phyloP scores from a whole-genome alignment of 2,113 vertebrate species.

The Uria lomvia region DNA sequence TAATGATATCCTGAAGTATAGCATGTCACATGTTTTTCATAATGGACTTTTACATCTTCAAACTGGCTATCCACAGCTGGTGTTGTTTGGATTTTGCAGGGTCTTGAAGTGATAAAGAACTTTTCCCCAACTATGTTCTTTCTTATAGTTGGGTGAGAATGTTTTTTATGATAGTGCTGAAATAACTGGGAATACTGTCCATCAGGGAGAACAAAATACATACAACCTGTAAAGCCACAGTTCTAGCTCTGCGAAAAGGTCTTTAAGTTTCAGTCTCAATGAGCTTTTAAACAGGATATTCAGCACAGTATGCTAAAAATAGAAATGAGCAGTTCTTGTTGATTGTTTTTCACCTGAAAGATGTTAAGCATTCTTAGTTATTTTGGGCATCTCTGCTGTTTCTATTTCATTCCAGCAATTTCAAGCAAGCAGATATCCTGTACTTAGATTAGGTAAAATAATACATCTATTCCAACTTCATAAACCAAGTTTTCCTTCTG shows the following conservation, averaged over 20 bases:
- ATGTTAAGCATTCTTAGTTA: neutral
- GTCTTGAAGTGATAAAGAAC: neutral
- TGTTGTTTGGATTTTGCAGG: rapidly evolving
- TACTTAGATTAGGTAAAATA: neutral
- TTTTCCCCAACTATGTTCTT: neutral
- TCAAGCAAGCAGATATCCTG: neutral
- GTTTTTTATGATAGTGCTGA: neutral
- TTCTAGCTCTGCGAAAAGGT: neutral
- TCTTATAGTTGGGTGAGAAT: neutral
- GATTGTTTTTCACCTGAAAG: neutral
- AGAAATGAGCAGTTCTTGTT: neutral
- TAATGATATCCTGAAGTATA: neutral
- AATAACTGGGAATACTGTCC: neutral
- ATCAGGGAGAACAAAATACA: neutral
- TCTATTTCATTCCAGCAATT: neutral
- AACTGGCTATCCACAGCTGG: rapidly evolving
- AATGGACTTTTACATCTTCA: neutral
- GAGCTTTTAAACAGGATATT: neutral
- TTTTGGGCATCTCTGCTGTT: neutral
- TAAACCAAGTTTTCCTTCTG: neutral
- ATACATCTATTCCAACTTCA: neutral
- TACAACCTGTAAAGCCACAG: neutral
- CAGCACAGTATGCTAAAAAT: neutral
- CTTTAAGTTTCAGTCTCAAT: neutral
- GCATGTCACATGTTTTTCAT: neutral